Base-by-base conservation (phyloP, 2,797 vertebrate genomes). In the Neosilurus mollespiculum region DNA sequence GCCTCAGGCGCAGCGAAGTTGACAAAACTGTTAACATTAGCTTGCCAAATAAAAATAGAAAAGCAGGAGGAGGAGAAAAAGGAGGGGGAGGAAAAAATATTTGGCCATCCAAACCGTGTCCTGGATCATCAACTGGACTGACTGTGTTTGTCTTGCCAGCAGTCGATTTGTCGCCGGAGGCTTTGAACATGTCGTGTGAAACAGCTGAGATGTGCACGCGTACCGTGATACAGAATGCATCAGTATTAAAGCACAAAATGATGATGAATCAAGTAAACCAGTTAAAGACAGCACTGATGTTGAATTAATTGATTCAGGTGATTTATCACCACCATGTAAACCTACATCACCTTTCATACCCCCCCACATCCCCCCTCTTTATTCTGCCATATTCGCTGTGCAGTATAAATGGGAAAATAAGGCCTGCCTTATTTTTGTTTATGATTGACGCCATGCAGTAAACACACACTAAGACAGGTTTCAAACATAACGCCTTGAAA, bases 21-120 rank as follows among this genome's bases (percentile, higher is more conserved):
- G 90, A 93, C 92, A 92, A 91, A 93, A 91, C 90, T 91, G 91
- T 93, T 93, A 93, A 91, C 91, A 89, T 93, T 90, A 90, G 92
- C 86, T 90, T 89, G 62, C 83, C 71, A 83, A 86, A 91, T 89
- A 91, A 88, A 91, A 90, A 89, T 85, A 89, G 91, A 88, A 83
- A 83, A 72, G 26, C 11, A 72, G 84, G 84, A 82, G 72, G 56
- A 80, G 49, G 51, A 72, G 43, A 73, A 81, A 66, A 76, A 87
- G 83, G 84, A 82, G 58, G n/a, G 26, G 84, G 84, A 81, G 69
- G 72, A 72, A 86, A 84, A 85, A 76, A 24, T 54, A 64, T 26
- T 61, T 67, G 37, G 81, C 66, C 24, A 34, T 71, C 82, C 64
- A 67, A 81, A 59, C 71, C 56, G 53, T 58, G 61, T 37, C 79